Conservation (phyloP, 1,140 invertebrate species). For the Drosophila paulistorum region DNA sequence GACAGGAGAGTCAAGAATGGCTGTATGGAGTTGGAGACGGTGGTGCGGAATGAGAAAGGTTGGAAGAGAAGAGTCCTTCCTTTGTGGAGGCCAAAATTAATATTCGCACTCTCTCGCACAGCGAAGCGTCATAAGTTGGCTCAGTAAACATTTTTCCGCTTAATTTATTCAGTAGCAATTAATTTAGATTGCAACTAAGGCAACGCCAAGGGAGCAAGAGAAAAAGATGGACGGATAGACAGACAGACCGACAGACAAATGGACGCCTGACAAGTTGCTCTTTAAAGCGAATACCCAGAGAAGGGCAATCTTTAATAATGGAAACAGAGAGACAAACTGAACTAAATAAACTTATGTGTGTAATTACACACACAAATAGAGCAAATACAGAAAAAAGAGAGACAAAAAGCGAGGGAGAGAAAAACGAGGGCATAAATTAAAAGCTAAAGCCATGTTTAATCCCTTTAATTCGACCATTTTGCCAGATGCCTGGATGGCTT, state of each 20-base stretch:
- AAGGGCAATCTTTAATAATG: conserved; percentile 56
- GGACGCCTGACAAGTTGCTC: conserved; percentile 4
- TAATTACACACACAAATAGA: conserved; percentile 32
- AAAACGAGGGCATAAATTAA: conserved; percentile 66
- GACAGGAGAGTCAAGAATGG: conserved; percentile 3
- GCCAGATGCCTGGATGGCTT: conserved; percentile 13
- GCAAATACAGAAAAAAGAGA: background rate
- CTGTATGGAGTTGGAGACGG: background rate
- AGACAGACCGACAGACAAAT: background rate
- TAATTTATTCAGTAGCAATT: conserved; percentile 80
- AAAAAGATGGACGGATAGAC: background rate
- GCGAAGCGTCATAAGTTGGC: conserved; percentile 72
- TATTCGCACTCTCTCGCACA: conserved; percentile 64
- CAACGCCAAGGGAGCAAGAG: conserved; percentile 35
- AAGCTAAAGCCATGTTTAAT: conserved; percentile 72
- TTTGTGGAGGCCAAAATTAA: conserved; percentile 55
- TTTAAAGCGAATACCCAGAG: conserved; percentile 42
- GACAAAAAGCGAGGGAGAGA: background rate
- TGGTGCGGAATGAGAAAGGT: background rate
- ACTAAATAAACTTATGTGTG: conserved; percentile 41
- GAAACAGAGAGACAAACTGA: background rate
- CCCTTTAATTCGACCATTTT: conserved; percentile 69
- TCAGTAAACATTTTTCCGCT: conserved; percentile 77
- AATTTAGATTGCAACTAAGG: conserved; percentile 79
- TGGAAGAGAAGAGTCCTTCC: background rate